phyloP scores from a whole-genome alignment of 2,797 vertebrate genomes.

The Paratrypauchen microcephalus region DNA sequence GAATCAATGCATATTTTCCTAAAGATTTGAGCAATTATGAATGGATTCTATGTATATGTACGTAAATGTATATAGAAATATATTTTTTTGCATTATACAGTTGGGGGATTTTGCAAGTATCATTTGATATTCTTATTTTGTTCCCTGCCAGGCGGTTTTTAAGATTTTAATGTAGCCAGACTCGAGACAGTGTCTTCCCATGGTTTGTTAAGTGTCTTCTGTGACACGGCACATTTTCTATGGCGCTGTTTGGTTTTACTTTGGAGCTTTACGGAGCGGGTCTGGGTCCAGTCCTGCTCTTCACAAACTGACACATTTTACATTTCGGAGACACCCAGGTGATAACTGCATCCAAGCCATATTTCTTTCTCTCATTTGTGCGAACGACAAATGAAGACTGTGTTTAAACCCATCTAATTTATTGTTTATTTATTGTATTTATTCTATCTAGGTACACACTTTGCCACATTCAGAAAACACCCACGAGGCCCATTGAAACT shows the following conservation, averaged over 20 bases:
- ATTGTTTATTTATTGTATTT: conserved; percentile 82
- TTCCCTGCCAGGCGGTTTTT: conserved; percentile 64
- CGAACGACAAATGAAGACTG: conserved; percentile 64
- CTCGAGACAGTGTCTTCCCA: conserved; percentile 74
- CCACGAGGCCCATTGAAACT: conserved; percentile 58
- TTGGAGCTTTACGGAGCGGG: conserved; percentile 64
- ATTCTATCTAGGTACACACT: conserved; percentile 77
- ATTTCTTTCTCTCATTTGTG: conserved; percentile 75
- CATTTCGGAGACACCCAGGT: conserved; percentile 64
- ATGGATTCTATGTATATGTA: conserved; percentile 82
- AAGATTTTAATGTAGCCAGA: conserved; percentile 76
- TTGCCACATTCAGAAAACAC: conserved; percentile 62
- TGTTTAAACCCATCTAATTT: conserved; percentile 79
- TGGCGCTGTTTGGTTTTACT: conserved; percentile 58
- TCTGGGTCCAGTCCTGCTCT: conserved; percentile 35
- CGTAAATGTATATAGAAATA: conserved; percentile 82
- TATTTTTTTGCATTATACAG: conserved; percentile 83
- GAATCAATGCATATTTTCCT: conserved; percentile 81
- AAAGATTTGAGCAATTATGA: conserved; percentile 79
- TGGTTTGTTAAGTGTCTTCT: conserved; percentile 63
- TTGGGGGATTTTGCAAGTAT: conserved; percentile 75
- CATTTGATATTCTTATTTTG: conserved; percentile 69
- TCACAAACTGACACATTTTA: conserved; percentile 44
- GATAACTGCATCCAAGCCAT: conserved; percentile 79
- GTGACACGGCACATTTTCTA: conserved; percentile 47